Evolutionary conservation across 2,888 invertebrate species (phyloP), one percentile per base, ranked within the genome.

Genomic region (Dryobotodes eremita): DNA sequence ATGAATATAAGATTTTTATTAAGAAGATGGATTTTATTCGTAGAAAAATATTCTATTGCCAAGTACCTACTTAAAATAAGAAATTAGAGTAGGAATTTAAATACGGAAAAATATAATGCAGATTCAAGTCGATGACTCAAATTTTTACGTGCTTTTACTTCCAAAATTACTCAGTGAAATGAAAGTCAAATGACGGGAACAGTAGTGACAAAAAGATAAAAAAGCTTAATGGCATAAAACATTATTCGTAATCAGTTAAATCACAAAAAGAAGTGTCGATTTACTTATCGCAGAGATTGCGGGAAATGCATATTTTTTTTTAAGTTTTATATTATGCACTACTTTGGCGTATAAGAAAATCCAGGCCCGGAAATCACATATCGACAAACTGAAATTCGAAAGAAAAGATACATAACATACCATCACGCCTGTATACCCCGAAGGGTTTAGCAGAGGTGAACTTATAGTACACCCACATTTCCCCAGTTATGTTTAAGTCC

Each of bases 91-190:
- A 20, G 7, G 2, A n/a, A 48, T 3, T 15, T 15, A 46, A 23
- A 4, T 26, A 26, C 11, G 46, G 17, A 36, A 17, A 13, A 31
- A 13, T 0, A 0, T 10, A n/a, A n/a, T n/a, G n/a, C n/a, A n/a
- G 2, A 23, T 46, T 36, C 31, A 1, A 36, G 2, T 36, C 3
- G 0, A 31, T 46, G 6, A 50, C n/a, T 26, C 1, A 20, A 10
- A n/a, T 8, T 31, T 20, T 26, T 23, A 48, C 48, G 26, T 48
- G 17, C 26, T 61, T 42, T 61, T 61, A 23, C 26, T 76, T 62
- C 23, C 26, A 42, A 77, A 76, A 77, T 42, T 23, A 61, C 20
- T 50, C 50, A n/a, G 36, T 23, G n/a, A 61, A 26, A 50, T 50
- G 1, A 31, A 53, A 50, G 36, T 26, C 8, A 62, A 62, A 53